Evolutionary conservation across 1,140 invertebrate genomes (phyloP), one percentile per base, ranked within the genome.

Genomic region (Bombus polaris): DNA sequence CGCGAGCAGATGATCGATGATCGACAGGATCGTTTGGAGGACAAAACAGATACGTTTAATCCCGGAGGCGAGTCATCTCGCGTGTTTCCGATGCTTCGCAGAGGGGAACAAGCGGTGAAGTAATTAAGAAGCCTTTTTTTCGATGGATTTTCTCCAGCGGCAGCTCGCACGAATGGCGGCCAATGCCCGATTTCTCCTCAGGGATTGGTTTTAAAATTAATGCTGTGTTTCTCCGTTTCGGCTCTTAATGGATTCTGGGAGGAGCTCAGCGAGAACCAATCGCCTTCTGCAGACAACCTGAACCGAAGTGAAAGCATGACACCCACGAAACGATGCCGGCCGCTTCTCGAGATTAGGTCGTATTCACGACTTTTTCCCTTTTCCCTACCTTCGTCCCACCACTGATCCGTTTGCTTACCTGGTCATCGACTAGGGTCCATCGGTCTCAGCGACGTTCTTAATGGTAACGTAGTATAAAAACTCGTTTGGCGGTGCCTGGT

Each of bases 191-290:
- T 92, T 93, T 92, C 90, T 91, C 90, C 85, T 88, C 86, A 90
- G 88, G 92, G 92, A 94, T 94, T 94, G 94, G 92, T 93, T 94
- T 94, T 93, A 92, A 94, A 94, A 94, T 95, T 94, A 94, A 95
- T 95, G 93, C 90, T 87, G 91, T 88, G 92, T 95, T 95, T 94
- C 93, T 93, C 86, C 91, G 94, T 94, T 94, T 95, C 92, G 91
- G 90, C 92, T 93, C 89, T 92, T 95, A 95, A 95, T 95, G 93
- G 94, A 92, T 93, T 94, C 92, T 94, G 94, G 94, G 94, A 94
- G 94, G 94, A 93, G 94, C 92, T 89, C 89, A 75, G 89, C 91
- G 89, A 92, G 92, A 94, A 93, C 94, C 94, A 95, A 95, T 95
- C 94, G 91, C 91, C 89, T 93, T 75, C 91, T 88, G 87, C 90